Base-by-base conservation (phyloP, 2,113 vertebrate species). In the Chionomys nivalis region DNA sequence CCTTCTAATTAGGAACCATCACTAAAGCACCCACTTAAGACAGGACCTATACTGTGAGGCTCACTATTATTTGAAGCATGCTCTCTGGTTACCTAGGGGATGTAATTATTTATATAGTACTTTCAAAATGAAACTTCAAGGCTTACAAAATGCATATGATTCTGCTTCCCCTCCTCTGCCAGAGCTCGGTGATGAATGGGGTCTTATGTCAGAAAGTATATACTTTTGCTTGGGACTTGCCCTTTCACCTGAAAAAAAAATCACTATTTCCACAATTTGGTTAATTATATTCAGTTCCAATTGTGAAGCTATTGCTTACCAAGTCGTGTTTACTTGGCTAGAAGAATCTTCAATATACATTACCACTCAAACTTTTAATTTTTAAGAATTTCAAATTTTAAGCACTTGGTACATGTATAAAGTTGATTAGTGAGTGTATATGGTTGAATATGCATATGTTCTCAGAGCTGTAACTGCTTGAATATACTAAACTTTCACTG, bases 371-470 rank as follows among this genome's bases (percentile, higher is more conserved):
- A 36, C 49, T n/a, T 36, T 95, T 94, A 55, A 68, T 87, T 23
- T 93, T 90, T 77, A 93, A 93, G 78, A 88, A 94, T 90, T 94
- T 93, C 91, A 93, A 79, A 86, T 78, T 82, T 92, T 61, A 55
- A 81, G 68, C 49, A 66, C 9, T 75, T 93, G 44, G 36, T 87
- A 0, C 1, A 55, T 39, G 76, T 42, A 78, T 75, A 76, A 85
- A 97, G 58, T 96, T 93, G 28, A 78, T 83, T 90, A 76, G 9
- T 81, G 16, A 33, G 70, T 11, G 19, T 61, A 4, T 49, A 26
- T 87, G 79, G 86, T 95, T 93, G 76, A 94, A 63, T 94, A 68
- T 86, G 36, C 11, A 73, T 42, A 42, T 66, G 49, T 42, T 86
- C 96, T 42, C 19, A 70, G 89, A 95, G 39, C 49, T 77, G 86